Conservation (phyloP, 2,113 vertebrate genomes). For the Melanotaenia duboulayi region DNA sequence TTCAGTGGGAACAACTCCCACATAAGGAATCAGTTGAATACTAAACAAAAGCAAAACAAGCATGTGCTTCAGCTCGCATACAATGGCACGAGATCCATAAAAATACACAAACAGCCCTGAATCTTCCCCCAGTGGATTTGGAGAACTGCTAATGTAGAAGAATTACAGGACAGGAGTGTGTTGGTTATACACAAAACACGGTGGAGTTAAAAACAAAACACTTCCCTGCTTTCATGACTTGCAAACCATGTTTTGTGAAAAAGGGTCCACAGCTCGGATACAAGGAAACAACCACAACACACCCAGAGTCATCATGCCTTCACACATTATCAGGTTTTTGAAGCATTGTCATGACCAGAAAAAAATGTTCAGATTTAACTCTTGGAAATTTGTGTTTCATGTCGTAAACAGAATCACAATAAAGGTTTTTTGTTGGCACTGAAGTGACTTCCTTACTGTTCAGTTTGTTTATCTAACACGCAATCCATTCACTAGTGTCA, state of each 20-base stretch:
- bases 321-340: not conserved
- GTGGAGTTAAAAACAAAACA: conserved; percentile 2
- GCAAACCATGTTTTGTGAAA: conserved; percentile 14
- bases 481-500: no score
- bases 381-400: no score
- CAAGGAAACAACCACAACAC: conserved; percentile 5
- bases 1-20: conserved; percentile 1
- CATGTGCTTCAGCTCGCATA: conserved; percentile 18
- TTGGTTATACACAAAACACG: conserved; percentile 40
- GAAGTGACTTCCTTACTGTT: no score
- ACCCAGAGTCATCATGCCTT: conserved; percentile 17
- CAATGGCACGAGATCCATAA: conserved; percentile 17
- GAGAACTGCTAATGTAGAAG: conserved; percentile 52
- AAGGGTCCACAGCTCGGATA: not conserved
- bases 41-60: not conserved
- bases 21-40: conserved; percentile 2
- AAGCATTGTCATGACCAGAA: conserved; percentile 5
- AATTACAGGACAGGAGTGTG: conserved; percentile 64
- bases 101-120: conserved; percentile 35
- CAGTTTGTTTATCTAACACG: no score
- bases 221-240: conserved; percentile 1
- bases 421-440: no score
- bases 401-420: no score
- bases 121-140: conserved; percentile 33
- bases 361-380: conserved; percentile 20